Conservation (phyloP, 1,140 invertebrate species). For the Drosophila truncata region DNA sequence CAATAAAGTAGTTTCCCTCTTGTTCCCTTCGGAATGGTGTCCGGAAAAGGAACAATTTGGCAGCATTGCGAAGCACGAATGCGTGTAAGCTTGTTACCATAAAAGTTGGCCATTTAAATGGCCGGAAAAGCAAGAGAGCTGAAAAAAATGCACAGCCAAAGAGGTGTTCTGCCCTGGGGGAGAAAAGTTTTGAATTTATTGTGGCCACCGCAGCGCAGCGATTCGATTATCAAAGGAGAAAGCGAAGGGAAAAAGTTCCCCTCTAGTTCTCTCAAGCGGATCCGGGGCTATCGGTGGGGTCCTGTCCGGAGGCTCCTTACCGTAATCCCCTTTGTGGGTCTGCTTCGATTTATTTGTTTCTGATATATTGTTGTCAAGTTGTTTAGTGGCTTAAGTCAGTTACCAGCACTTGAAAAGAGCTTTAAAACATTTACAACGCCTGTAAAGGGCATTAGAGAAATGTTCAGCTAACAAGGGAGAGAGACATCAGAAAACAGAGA, state of each 20-base stretch:
- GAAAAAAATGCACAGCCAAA: conserved; percentile 36
- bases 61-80: conserved; percentile 12
- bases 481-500: not conserved
- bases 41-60: not conserved
- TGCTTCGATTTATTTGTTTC: conserved; percentile 43
- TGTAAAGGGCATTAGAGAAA: conserved; percentile 10
- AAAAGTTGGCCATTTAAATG: conserved; percentile 60
- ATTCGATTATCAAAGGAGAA: conserved; percentile 57
- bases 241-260: conserved; percentile 23
- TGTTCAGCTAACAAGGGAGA: not conserved
- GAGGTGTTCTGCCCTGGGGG: conserved; percentile 30
- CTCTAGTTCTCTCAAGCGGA: conserved; percentile 15
- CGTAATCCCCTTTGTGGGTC: conserved; percentile 36
- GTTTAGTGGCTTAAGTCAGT: conserved; percentile 40
- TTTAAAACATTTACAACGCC: conserved; percentile 20
- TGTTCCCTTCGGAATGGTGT: too few relatives aligned
- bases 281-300: conserved; percentile 14
- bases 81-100: conserved; percentile 56
- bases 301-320: conserved; percentile 36
- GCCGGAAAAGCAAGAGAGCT: conserved; percentile 20
- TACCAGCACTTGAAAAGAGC: conserved; percentile 26
- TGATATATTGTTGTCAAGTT: conserved; percentile 48
- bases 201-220: conserved; percentile 36
- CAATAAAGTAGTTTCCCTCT: not conserved
- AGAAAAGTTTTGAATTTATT: conserved; percentile 75